Percentiles rank a stretch among this genome's conserved stretches.
Conservation (phyloP, 2,797 vertebrate genomes). For the Sebastes taczanowskii region DNA sequence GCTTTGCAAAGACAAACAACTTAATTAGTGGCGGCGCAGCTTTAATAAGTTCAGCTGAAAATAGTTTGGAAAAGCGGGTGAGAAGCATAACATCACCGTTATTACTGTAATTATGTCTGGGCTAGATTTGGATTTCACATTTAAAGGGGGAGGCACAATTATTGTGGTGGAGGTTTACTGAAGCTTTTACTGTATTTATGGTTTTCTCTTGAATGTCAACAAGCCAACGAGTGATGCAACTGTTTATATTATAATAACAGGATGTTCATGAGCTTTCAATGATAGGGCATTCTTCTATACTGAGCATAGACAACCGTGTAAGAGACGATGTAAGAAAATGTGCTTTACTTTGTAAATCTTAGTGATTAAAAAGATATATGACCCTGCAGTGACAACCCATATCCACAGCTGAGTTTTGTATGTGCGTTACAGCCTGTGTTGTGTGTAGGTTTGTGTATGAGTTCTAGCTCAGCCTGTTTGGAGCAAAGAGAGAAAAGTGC, state of each 20-base stretch:
- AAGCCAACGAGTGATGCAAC: conserved; percentile 24
- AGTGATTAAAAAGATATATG: neutral
- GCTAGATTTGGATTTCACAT: conserved; percentile 40
- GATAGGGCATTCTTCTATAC: neutral
- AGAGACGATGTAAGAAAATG: neutral
- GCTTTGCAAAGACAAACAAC: conserved; percentile 81
- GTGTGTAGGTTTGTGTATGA: neutral
- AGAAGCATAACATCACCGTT: conserved; percentile 52
- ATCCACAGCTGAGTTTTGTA: neutral
- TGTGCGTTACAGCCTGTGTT: neutral
- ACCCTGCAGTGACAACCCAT: conserved; percentile 1
- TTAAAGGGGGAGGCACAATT: conserved; percentile 28
- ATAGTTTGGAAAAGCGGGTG: conserved; percentile 63
- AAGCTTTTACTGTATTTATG: conserved; percentile 18
- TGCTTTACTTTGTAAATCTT: conserved; percentile 9
- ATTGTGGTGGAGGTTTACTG: conserved; percentile 8
- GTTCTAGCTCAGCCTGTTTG: neutral
- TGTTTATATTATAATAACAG: neutral
- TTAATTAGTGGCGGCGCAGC: conserved; percentile 73
- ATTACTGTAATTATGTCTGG: conserved; percentile 60
- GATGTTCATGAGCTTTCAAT: conserved; percentile 7
- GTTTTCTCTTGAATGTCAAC: conserved; percentile 6
- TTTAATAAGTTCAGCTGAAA: conserved; percentile 76
- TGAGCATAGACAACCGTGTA: neutral
- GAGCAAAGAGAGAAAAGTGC: conserved; percentile 14